Conservation (phyloP, 2,888 invertebrate genomes). For the Strigamia maritima region DNA sequence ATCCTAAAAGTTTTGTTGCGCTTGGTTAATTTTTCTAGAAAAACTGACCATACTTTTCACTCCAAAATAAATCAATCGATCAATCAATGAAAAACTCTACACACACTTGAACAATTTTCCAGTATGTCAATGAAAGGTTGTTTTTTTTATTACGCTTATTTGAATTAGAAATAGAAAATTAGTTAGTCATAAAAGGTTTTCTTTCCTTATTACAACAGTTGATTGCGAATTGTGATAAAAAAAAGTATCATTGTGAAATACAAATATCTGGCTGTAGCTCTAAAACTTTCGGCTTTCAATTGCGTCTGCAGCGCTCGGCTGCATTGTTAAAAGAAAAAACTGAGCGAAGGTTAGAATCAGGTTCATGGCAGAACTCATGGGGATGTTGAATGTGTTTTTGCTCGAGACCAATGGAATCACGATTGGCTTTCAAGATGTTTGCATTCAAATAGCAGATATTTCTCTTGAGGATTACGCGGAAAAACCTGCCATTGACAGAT, state of each 20-base stretch:
- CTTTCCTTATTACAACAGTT: background rate
- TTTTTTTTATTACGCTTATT: background rate
- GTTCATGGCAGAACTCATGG: background rate
- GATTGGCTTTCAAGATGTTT: constrained; percentile 15
- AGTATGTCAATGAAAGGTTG: background rate
- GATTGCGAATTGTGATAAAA: background rate
- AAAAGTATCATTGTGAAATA: background rate
- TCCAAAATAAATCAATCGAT: background rate
- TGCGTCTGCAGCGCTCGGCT: background rate
- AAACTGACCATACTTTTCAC: background rate
- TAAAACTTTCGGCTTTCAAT: background rate
- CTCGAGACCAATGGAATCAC: constrained; percentile 5
- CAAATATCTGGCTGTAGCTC: background rate
- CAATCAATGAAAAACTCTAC: background rate
- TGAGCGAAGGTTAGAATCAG: background rate
- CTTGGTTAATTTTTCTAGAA: background rate
- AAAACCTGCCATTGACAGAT: background rate
- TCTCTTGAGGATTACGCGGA: background rate
- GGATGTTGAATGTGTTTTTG: constrained; percentile 11
- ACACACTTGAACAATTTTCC: background rate
- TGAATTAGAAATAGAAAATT: background rate
- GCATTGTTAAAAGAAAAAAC: background rate
- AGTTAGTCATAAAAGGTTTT: background rate
- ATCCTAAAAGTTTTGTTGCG: background rate
- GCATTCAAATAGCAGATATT: background rate